Percentiles rank a stretch among this genome's conserved stretches.
Conservation (phyloP, 2,797 vertebrate genomes). For the Fratercula arctica region DNA sequence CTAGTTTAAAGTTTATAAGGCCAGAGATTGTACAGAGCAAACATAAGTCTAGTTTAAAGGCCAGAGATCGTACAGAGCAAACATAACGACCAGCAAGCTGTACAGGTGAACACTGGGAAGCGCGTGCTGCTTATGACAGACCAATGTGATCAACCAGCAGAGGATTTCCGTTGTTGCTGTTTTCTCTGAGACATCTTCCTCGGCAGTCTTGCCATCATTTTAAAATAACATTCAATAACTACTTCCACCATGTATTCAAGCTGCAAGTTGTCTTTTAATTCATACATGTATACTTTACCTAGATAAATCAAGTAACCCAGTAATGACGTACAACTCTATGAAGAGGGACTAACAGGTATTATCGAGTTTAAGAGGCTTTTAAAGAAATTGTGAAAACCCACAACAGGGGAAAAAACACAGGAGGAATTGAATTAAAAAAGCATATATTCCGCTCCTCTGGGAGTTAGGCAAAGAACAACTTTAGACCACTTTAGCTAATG, state of each 20-base stretch:
- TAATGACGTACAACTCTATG: background rate
- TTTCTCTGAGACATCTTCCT: background rate
- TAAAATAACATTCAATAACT: background rate
- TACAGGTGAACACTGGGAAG: background rate
- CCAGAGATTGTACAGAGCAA: background rate
- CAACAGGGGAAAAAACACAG: background rate
- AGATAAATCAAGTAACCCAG: background rate
- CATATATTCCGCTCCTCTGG: background rate
- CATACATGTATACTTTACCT: background rate
- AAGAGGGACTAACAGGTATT: background rate
- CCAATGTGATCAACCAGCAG: background rate
- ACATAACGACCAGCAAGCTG: background rate
- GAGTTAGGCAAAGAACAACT: background rate
- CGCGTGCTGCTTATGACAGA: rapidly evolving
- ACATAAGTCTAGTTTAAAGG: background rate
- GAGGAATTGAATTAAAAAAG: rapidly evolving
- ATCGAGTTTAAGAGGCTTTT: background rate
- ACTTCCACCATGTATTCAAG: background rate
- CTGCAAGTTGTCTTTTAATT: background rate
- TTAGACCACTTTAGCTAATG: background rate
- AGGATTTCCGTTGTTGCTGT: background rate
- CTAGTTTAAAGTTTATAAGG: background rate
- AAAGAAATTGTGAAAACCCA: background rate
- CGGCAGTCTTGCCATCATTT: background rate
- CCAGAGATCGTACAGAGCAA: background rate